Conservation (phyloP, 2,113 vertebrate species). For the Microcebus lehilahytsara region DNA sequence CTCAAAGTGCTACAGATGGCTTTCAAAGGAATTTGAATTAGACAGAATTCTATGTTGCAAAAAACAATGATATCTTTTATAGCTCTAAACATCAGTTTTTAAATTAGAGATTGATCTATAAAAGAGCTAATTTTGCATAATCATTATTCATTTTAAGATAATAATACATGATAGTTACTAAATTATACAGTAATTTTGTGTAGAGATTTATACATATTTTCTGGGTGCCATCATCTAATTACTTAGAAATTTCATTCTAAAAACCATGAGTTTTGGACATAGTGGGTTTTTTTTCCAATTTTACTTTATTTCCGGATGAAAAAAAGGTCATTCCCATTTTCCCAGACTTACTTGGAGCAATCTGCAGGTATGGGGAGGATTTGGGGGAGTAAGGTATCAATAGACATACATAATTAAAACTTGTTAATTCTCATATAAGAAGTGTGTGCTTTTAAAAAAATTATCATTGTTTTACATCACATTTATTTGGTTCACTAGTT, state of each 20-base stretch:
- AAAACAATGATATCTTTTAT: slow-evolving; percentile 48
- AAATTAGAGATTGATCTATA: slow-evolving; percentile 59
- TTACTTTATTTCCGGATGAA: slow-evolving; percentile 3
- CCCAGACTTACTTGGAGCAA: not conserved
- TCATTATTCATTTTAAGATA: slow-evolving; percentile 58
- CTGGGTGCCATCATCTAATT: slow-evolving; percentile 48
- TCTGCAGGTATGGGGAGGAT: not conserved
- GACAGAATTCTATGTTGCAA: not conserved
- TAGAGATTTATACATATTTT: slow-evolving; percentile 41
- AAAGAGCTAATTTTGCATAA: slow-evolving; percentile 44
- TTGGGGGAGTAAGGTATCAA: not conserved
- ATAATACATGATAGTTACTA: slow-evolving; percentile 46
- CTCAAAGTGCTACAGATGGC: slow-evolving; percentile 23
- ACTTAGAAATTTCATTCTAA: slow-evolving; percentile 62
- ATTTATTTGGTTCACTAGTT: not conserved
- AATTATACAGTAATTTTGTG: slow-evolving; percentile 52
- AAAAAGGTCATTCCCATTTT: not conserved
- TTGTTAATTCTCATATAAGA: not conserved
- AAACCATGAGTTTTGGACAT: not conserved
- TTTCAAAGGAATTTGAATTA: slow-evolving; percentile 54
- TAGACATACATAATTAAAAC: not conserved
- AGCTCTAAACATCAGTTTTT: slow-evolving; percentile 50
- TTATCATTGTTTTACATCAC: not conserved
- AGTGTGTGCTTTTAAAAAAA: not conserved
- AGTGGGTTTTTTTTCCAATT: not conserved